These are phyloP conservation scores for Sinocyclocheilus rhinocerous DNA, from an alignment of 2,113 vertebrate species.

Conservation along the genomic window DNA sequence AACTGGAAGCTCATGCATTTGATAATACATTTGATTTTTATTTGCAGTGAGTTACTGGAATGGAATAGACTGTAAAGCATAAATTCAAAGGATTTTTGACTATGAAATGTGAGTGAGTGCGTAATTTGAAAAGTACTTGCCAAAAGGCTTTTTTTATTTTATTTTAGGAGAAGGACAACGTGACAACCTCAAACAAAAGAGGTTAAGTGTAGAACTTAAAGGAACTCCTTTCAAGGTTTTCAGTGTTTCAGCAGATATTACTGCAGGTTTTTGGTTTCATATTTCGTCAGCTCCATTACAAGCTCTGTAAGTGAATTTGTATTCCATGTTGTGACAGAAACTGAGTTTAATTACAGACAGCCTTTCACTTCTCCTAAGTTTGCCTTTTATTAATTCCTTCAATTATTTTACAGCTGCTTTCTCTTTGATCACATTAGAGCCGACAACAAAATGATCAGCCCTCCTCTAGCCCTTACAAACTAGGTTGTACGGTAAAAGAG, in stretches of 20 bases:
- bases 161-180: not conserved
- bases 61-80: not conserved
- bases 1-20: not conserved
- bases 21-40: not conserved
- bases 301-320: slow-evolving; percentile 36
- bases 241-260: not conserved
- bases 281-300: slow-evolving; percentile 24
- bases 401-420: slow-evolving; percentile 50
- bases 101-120: not conserved
- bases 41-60: not conserved
- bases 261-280: not conserved
- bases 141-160: not conserved
- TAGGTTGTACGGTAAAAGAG: slow-evolving; percentile 19
- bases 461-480: slow-evolving; percentile 20
- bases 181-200: not conserved
- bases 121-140: not conserved
- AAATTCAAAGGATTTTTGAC: not conserved
- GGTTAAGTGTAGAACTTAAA: not conserved
- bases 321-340: slow-evolving; percentile 21
- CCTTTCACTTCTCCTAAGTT: not conserved
- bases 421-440: slow-evolving; percentile 49
- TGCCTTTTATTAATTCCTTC: slow-evolving; percentile 46
- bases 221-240: not conserved
- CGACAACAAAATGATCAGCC: slow-evolving; percentile 4
- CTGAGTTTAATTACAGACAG: not conserved